These are phyloP conservation scores for Aix galericulata DNA, from an alignment of 2,113 vertebrate species.

Conservation along the genomic window DNA sequence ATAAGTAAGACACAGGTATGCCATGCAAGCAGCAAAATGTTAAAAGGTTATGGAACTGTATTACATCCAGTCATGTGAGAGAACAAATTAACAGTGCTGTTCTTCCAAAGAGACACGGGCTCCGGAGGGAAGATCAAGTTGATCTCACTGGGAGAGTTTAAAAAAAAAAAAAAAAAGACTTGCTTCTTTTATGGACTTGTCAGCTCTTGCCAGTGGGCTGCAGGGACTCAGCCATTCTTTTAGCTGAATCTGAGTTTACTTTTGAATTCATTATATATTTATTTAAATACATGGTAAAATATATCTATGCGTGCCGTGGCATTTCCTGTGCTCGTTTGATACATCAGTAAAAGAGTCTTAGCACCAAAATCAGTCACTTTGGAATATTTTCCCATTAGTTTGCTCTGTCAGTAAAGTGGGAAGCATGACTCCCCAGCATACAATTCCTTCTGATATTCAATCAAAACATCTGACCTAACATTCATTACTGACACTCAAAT, in stretches of 20 bases:
- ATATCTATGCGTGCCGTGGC: conserved; percentile 7
- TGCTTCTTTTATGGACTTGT: neutral
- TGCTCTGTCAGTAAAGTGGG: conserved; percentile 56
- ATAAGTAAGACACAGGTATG: conserved; percentile 67
- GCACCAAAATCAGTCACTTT: conserved; percentile 55
- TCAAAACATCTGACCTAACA: conserved; percentile 73
- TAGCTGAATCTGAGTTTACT: neutral
- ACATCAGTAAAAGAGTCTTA: conserved; percentile 9
- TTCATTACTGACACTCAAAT: conserved; percentile 72
- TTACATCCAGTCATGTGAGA: conserved; percentile 59
- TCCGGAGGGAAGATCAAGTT: conserved; percentile 8
- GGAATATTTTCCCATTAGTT: conserved; percentile 70
- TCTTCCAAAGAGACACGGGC: conserved; percentile 39
- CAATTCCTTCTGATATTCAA: conserved; percentile 62
- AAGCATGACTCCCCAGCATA: conserved; percentile 13
- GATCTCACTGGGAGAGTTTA: neutral
- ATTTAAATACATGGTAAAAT: conserved; percentile 18
- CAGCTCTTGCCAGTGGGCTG: neutral
- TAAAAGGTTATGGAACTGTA: conserved; percentile 64
- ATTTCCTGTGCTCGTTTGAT: conserved; percentile 54
- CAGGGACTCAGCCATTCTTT: neutral
- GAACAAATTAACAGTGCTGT: conserved; percentile 62
- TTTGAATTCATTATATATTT: neutral
- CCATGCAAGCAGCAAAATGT: conserved; percentile 48
- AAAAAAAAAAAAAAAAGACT: neutral